Conservation (phyloP, 2,797 vertebrate species). For the Eupleurogrammus muticus region DNA sequence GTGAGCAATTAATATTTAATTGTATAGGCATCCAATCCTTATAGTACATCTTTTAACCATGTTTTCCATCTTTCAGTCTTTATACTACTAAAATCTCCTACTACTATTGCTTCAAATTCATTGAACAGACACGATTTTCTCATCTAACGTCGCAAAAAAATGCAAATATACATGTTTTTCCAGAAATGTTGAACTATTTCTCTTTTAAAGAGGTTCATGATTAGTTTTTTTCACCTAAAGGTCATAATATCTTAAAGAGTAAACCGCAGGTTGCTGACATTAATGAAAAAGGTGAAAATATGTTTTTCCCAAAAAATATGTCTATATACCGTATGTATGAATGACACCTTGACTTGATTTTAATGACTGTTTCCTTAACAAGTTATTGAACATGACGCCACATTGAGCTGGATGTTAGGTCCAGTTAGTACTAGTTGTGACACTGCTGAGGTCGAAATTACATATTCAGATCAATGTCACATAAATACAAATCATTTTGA, state of each 20-base stretch:
- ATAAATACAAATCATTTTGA: neutral
- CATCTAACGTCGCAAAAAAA: neutral
- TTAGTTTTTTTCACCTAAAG: neutral
- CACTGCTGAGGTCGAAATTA: neutral
- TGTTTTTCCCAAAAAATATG: too few species aligned
- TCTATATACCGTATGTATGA: too few species aligned
- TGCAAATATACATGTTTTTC: neutral
- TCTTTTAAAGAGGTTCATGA: neutral
- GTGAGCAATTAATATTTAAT: too few species aligned
- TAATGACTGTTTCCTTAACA: too few species aligned
- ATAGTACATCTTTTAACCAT: neutral
- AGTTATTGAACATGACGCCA: too few species aligned
- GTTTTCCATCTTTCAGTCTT: neutral
- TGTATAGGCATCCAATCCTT: neutral
- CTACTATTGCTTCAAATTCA: neutral
- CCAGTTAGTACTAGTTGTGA: neutral
- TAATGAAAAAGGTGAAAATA: too few species aligned
- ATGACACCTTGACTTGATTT: too few species aligned
- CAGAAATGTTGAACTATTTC: neutral
- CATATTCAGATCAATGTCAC: neutral
- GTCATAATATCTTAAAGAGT: neutral
- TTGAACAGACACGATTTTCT: neutral
- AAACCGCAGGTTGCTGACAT: too few species aligned
- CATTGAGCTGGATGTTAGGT: too few species aligned
- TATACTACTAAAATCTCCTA: constrained; percentile 12